Percentiles rank a stretch among this genome's conserved stretches.
Conservation (phyloP, 2,888 invertebrate genomes). For the Eupithecia insigniata region DNA sequence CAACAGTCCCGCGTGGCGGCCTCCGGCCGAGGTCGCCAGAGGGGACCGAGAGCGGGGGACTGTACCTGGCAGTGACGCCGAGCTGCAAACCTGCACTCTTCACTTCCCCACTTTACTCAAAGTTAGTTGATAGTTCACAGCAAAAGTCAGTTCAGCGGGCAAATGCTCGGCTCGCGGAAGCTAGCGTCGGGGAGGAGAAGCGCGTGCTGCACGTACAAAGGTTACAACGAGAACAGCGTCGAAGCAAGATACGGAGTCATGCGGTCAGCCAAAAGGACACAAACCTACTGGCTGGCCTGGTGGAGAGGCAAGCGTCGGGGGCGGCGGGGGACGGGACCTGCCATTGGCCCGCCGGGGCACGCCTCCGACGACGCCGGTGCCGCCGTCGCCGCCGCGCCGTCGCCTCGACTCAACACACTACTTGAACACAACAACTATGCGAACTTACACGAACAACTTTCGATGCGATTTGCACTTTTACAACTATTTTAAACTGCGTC, state of each 20-base stretch:
- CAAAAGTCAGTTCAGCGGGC: constrained; percentile 54
- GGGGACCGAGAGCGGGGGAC: constrained; percentile 55
- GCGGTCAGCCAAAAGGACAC: constrained; percentile 85
- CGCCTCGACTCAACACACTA: constrained; percentile 57
- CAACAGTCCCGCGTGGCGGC: constrained; percentile 60
- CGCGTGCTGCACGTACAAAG: constrained; percentile 79
- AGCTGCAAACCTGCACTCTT: constrained; percentile 69
- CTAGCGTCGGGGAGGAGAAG: constrained; percentile 72
- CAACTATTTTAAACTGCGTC: constrained; percentile 54
- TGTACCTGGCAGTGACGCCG: constrained; percentile 76
- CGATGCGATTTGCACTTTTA: constrained; percentile 56
- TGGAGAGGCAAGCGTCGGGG: constrained; percentile 70
- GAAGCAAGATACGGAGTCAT: constrained; percentile 85
- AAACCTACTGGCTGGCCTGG: constrained; percentile 83
- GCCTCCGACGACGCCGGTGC: constrained; percentile 73
- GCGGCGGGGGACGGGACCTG: constrained; percentile 72
- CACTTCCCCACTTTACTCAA: constrained; percentile 66
- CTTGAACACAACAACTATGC: constrained; percentile 60
- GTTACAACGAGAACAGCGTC: constrained; percentile 81
- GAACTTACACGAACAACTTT: constrained; percentile 60
- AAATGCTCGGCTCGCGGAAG: constrained; percentile 67
- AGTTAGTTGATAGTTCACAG: constrained; percentile 74
- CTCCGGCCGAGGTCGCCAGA: constrained; percentile 54
- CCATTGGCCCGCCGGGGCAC: constrained; percentile 80
- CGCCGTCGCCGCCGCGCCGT: constrained; percentile 62